phyloP scores from a whole-genome alignment of 1,140 invertebrate species.

The Bombus superbus region DNA sequence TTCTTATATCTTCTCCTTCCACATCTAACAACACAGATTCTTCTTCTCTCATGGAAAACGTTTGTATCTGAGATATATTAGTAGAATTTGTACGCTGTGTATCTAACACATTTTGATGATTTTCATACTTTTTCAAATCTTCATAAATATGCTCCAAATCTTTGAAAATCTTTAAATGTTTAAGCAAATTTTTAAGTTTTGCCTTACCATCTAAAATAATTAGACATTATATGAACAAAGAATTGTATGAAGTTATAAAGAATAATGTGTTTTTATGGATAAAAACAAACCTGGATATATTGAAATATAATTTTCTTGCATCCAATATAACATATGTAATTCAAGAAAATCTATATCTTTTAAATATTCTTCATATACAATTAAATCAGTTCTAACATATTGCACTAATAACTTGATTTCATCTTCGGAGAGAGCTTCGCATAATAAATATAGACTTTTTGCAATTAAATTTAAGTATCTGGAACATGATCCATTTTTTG shows the following conservation, averaged over 20 bases:
- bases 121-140: constrained; percentile 37
- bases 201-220: constrained; percentile 41
- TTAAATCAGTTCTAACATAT: constrained; percentile 51
- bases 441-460: constrained; percentile 67
- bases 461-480: constrained; percentile 41
- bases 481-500: constrained; percentile 15
- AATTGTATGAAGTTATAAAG: neutral
- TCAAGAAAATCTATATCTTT: constrained; percentile 59
- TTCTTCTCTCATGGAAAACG: neutral
- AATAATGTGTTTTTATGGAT: neutral
- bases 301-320: constrained; percentile 59
- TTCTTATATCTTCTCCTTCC: neutral
- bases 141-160: constrained; percentile 45
- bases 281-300: constrained; percentile 56
- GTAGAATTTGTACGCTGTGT: neutral
- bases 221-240: neutral
- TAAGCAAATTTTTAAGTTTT: constrained; percentile 52
- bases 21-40: too few relatives aligned
- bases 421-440: constrained; percentile 52
- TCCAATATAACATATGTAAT: constrained; percentile 71
- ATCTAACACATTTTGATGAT: constrained; percentile 41
- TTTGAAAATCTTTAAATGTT: constrained; percentile 53
- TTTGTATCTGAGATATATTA: neutral
- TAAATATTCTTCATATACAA: constrained; percentile 14
- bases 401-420: constrained; percentile 37